phyloP scores from a whole-genome alignment of 2,797 vertebrate species.

The Pseudopleuronectes americanus region DNA sequence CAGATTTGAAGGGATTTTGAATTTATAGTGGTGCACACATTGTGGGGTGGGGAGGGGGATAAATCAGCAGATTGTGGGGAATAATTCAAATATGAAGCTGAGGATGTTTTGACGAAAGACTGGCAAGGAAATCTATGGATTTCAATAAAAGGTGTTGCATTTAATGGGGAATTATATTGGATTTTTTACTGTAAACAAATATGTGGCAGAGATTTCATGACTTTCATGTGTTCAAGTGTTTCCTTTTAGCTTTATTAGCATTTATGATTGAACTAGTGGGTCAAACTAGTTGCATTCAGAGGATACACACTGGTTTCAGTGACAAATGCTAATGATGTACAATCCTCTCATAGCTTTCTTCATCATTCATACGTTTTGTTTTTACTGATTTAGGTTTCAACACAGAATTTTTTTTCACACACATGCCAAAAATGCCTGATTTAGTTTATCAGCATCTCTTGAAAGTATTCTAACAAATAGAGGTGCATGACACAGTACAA shows the following conservation, averaged over 20 bases:
- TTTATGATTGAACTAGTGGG: neutral
- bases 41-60: neutral
- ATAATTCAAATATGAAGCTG: slow-evolving; percentile 13
- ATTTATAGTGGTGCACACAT: slow-evolving; percentile 46
- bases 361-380: too few species aligned
- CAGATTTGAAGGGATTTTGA: slow-evolving; percentile 66
- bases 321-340: neutral
- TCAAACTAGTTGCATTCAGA: neutral
- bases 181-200: too few species aligned
- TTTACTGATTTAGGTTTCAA: too few species aligned
- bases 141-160: neutral
- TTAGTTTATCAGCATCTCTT: too few species aligned
- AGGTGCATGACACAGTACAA: neutral
- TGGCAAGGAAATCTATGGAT: neutral
- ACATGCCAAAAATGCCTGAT: too few species aligned
- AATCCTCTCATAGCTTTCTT: neutral
- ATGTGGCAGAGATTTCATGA: neutral
- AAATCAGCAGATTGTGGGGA: slow-evolving; percentile 17
- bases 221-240: too few species aligned
- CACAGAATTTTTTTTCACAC: too few species aligned
- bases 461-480: too few species aligned
- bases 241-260: neutral
- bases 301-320: neutral
- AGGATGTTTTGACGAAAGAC: neutral
- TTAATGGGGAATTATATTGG: too few species aligned